phyloP scores from a whole-genome alignment of 1,140 invertebrate species.

The Drosophila mayri region DNA sequence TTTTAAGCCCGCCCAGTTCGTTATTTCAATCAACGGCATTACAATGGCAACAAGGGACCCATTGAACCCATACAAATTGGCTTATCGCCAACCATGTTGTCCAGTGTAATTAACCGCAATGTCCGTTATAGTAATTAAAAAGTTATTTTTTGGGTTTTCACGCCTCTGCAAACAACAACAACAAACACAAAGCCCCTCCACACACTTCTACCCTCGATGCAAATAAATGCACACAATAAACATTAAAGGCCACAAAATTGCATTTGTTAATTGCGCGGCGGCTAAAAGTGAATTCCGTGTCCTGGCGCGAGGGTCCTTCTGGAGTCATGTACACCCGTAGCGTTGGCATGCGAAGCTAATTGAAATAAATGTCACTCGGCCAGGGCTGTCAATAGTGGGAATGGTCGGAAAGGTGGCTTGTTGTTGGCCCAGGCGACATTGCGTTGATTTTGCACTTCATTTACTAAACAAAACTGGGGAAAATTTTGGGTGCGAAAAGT shows the following conservation, averaged over 20 bases:
- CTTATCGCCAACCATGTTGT: conserved; percentile 47
- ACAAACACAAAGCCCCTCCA: background rate
- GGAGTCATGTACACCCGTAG: conserved; percentile 8
- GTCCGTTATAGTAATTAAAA: conserved; percentile 57
- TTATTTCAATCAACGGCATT: conserved; percentile 22
- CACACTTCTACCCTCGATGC: background rate
- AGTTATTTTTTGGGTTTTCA: conserved; percentile 63
- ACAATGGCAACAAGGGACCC: background rate
- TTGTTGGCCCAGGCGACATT: conserved; percentile 32
- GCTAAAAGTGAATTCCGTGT: conserved; percentile 45
- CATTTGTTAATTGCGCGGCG: conserved; percentile 66
- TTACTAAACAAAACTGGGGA: conserved; percentile 50
- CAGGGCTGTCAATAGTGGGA: conserved; percentile 57
- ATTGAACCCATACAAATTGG: conserved; percentile 37
- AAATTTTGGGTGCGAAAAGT: conserved; percentile 8
- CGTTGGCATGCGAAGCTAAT: conserved; percentile 58
- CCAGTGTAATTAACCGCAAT: conserved; percentile 55
- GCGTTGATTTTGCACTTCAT: conserved; percentile 76
- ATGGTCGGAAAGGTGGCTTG: conserved; percentile 34
- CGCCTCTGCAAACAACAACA: conserved; percentile 41
- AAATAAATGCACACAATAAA: conserved; percentile 43
- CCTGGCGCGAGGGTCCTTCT: conserved; percentile 14
- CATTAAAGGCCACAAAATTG: conserved; percentile 65
- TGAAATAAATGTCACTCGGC: conserved; percentile 77
- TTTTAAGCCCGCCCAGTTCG: background rate